Evolutionary conservation across 1,140 invertebrate genomes (phyloP), one percentile per base, ranked within the genome.

Genomic region (Battus philenor): DNA sequence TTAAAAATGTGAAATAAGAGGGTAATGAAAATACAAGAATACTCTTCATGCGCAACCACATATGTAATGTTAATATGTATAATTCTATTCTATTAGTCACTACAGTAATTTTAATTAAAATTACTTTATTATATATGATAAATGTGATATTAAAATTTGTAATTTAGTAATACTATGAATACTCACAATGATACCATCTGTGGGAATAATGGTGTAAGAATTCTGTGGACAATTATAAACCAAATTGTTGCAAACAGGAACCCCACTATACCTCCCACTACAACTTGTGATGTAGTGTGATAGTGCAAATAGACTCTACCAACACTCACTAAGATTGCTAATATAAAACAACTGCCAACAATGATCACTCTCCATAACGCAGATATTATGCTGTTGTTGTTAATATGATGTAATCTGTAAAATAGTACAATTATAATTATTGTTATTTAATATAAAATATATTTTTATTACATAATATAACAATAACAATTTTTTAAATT

Each of bases 181-280:
- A 88, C 90, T 91, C 89, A 96, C 95, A 95, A 94, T 64, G 93
- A 90, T 17, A 94, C 93, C 57, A 98, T 89, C 60, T 92, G 88
- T 48, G 95, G 96, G 84, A 97, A 97, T 50, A 94, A 86, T 47
- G 95, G 95, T 49, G 95, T 95, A 39, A 97, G 88, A 41, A 95
- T 70, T 62, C 92, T 80, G 69, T 96, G 93, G 17, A 93, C 94
- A 22, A 95, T 68, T 41, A 88, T 79, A 86, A 96, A 96, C 94
- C 94, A 97, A 11, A 90, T 26, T 43, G 88, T 87, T 39, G 91
- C 94, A 68, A 93, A 87, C 32, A 91, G 44, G 31, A 89, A 74
- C 30, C 95, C 95, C 51, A 94, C 70, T 33, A 93, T 45, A 15
- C 89, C 89, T 44, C 95, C 95, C 63, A 91, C 92, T 2, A 95